Conservation (phyloP, 2,888 invertebrate genomes). For the Lypha dubia region DNA sequence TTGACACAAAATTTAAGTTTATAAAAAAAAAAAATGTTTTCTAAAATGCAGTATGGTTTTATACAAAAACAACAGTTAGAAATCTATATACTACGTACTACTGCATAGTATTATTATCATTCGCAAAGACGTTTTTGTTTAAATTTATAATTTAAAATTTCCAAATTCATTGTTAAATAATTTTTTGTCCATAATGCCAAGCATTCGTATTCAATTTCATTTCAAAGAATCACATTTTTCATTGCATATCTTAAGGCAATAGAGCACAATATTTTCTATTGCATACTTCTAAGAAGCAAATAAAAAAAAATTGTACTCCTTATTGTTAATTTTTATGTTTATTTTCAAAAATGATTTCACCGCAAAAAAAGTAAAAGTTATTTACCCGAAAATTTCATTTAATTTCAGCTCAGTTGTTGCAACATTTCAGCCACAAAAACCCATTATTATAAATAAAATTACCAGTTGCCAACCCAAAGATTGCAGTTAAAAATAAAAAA, state of each 20-base stretch:
- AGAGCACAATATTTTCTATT: neutral
- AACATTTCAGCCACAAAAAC: constrained; percentile 56
- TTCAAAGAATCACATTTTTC: neutral
- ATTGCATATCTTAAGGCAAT: constrained; percentile 19
- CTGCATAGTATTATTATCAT: no score
- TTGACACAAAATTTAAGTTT: no score
- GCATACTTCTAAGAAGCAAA: constrained; percentile 45
- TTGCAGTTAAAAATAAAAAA: constrained; percentile 40
- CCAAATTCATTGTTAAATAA: no score
- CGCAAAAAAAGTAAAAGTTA: constrained; percentile 50
- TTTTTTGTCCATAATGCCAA: no score
- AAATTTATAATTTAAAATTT: no score
- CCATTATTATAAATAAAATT: constrained; percentile 55
- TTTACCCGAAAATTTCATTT: constrained; percentile 35
- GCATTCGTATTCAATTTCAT: no score
- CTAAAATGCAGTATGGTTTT: no score
- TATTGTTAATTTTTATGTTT: neutral
- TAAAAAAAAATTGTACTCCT: constrained; percentile 1
- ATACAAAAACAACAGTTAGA: no score
- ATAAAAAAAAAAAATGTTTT: no score
- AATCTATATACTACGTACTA: no score
- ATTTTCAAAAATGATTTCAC: neutral
- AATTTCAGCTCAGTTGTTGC: constrained; percentile 29
- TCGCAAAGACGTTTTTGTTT: no score
- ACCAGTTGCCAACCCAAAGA: constrained; percentile 32